Percentiles rank a stretch among this genome's conserved stretches.
These are phyloP conservation scores for Adrianichthys oophorus DNA, from an alignment of 2,797 vertebrate genomes.

Conservation along the genomic window DNA sequence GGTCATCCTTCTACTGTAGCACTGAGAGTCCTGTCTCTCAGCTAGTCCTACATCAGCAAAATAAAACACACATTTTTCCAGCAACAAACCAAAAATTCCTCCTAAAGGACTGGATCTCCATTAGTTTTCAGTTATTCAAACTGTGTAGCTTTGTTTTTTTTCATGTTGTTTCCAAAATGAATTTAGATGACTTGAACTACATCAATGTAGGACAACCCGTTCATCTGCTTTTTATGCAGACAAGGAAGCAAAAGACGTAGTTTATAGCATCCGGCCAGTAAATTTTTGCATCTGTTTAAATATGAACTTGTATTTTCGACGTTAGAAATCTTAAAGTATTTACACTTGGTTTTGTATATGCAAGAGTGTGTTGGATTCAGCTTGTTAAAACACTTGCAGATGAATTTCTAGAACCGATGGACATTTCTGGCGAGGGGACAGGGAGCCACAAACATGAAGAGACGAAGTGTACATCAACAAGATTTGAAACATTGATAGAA, in stretches of 20 bases:
- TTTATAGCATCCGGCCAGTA: not conserved
- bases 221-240: conserved; percentile 19
- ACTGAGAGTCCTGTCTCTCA: conserved; percentile 43
- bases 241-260: conserved; percentile 6
- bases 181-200: conserved; percentile 46
- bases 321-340: not conserved
- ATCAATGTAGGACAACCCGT: conserved; percentile 28
- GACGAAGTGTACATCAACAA: conserved; percentile 15
- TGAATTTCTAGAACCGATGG: not conserved
- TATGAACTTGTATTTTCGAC: not conserved
- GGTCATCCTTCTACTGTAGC: conserved; percentile 65
- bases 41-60: conserved; percentile 45
- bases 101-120: conserved; percentile 38
- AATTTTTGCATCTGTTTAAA: not conserved
- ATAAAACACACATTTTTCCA: conserved; percentile 34
- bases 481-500: conserved; percentile 21
- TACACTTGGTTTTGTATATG: conserved; percentile 18
- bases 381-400: not conserved
- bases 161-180: conserved; percentile 32
- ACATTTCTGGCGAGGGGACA: not conserved
- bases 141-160: conserved; percentile 53
- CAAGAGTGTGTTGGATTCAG: conserved; percentile 18
- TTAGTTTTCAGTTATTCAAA: conserved; percentile 48
- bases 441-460: not conserved
- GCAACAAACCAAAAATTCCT: conserved; percentile 47